These are phyloP conservation scores for Neolamprologus sp. DNA, from an alignment of 2,113 vertebrate genomes.

Conservation along the genomic window DNA sequence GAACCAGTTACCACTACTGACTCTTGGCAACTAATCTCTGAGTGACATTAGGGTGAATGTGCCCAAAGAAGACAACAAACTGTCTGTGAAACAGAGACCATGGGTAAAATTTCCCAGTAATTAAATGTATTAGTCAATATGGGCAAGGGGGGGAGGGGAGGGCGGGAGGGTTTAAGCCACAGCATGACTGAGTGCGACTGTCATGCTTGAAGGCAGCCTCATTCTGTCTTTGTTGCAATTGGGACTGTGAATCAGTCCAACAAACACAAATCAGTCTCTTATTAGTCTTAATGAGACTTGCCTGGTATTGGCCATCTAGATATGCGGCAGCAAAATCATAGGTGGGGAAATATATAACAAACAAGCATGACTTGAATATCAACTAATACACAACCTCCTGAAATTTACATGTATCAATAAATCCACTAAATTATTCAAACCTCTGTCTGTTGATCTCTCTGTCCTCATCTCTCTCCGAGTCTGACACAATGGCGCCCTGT, in stretches of 20 bases:
- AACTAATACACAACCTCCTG: not conserved
- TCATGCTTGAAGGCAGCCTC: not conserved
- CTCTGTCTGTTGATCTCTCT: constrained; percentile 27
- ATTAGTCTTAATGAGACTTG: not conserved
- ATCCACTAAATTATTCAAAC: constrained; percentile 42
- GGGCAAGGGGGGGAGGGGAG: not conserved
- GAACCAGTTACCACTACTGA: constrained; percentile 6
- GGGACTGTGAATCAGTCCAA: not conserved
- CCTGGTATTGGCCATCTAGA: not conserved
- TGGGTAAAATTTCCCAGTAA: not conserved
- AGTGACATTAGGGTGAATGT: constrained; percentile 7
- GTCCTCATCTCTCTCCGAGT: not conserved
- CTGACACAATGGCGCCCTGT: constrained; percentile 62
- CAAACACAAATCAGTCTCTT: not conserved
- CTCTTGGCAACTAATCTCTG: constrained; percentile 12
- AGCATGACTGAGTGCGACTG: not conserved
- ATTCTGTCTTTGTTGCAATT: not conserved
- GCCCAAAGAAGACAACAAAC: constrained; percentile 9
- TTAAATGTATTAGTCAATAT: not conserved
- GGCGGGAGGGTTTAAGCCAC: not conserved
- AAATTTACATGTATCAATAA: constrained; percentile 31
- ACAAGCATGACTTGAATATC: not conserved
- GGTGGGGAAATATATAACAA: not conserved
- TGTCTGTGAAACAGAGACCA: constrained; percentile 3
- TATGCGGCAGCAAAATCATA: not conserved